Evolutionary conservation across 2,888 invertebrate genomes (phyloP).

Genomic region (Heliconius ismenius): DNA sequence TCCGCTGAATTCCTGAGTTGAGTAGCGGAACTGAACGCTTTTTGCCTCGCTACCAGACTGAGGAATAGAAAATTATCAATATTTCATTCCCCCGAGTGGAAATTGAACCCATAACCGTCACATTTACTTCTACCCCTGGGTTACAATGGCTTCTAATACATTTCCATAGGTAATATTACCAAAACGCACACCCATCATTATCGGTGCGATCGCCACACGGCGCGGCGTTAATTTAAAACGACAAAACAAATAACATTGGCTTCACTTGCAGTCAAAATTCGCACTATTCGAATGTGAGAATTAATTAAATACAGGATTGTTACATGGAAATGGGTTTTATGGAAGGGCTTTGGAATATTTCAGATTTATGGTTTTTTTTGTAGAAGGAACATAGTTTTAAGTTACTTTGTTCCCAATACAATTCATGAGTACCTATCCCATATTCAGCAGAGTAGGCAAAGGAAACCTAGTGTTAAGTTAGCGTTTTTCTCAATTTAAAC

Average conservation of each 20-base stretch:
- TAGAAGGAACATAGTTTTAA: too few relatives aligned
- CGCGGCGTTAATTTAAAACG: conserved; percentile 76
- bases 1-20: too few relatives aligned
- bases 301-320: conserved; percentile 74
- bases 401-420: too few relatives aligned
- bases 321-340: conserved; percentile 39
- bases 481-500: too few relatives aligned
- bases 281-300: conserved; percentile 80
- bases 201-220: conserved; percentile 46
- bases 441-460: neutral
- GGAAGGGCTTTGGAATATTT: neutral
- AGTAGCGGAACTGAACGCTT: too few relatives aligned
- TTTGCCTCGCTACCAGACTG: neutral
- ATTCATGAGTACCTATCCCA: too few relatives aligned
- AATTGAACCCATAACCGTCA: neutral
- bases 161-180: neutral
- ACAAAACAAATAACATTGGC: conserved; percentile 79
- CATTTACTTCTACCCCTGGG: too few relatives aligned
- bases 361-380: neutral
- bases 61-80: neutral
- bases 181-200: conserved; percentile 14
- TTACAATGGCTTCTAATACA: neutral
- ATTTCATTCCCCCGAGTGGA: neutral
- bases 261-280: conserved; percentile 81
- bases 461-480: too few relatives aligned